Percentiles rank a stretch among this genome's conserved stretches.
phyloP scores from a whole-genome alignment of 2,113 vertebrate genomes.

The Aythya baeri region DNA sequence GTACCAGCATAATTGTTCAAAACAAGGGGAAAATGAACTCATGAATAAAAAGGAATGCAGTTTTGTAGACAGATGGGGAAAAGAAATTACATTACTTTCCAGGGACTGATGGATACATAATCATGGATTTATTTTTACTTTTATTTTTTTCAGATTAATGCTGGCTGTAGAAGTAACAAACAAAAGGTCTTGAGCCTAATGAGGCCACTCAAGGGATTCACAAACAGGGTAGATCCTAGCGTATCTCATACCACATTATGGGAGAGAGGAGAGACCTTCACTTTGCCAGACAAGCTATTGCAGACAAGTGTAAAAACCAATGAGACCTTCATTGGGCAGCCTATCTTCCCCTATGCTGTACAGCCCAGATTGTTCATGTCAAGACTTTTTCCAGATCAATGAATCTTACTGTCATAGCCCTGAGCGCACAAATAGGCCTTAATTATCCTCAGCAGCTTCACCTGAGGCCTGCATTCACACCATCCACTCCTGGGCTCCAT shows the following conservation, averaged over 20 bases:
- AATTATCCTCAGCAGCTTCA: neutral
- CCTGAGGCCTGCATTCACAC: neutral
- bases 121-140: neutral
- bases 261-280: neutral
- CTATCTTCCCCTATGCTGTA: neutral
- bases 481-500: neutral
- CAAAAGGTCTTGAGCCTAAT: neutral
- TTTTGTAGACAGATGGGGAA: neutral
- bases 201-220: neutral
- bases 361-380: neutral
- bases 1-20: neutral
- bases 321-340: neutral
- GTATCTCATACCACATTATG: accelerated
- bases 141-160: neutral
- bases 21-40: neutral
- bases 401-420: neutral
- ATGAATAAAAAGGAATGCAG: neutral
- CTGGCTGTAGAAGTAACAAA: neutral
- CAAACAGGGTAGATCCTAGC: neutral
- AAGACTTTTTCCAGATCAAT: neutral
- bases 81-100: neutral
- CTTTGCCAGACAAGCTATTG: neutral
- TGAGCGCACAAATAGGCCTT: neutral
- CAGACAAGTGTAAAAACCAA: neutral
- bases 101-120: neutral